Evolutionary conservation across 2,888 invertebrate species (phyloP).

Genomic region (Macrostomum cliftonense): DNA sequence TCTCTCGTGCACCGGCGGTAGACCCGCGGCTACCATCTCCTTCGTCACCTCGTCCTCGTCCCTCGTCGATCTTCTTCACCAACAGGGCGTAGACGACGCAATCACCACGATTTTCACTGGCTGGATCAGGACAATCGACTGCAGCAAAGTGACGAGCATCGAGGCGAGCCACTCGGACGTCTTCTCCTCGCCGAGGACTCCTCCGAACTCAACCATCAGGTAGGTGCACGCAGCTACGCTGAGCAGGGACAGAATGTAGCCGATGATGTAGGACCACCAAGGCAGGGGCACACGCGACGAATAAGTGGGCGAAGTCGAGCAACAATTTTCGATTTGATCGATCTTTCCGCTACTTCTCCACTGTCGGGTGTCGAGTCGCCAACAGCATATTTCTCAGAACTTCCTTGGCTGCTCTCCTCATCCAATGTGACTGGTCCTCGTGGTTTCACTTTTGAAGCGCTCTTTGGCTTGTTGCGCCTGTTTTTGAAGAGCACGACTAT

Average conservation of each 20-base stretch:
- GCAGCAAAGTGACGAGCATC: constrained; percentile 12
- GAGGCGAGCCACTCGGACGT: constrained; percentile 11
- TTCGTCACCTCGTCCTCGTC: constrained; percentile 14
- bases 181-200: constrained; percentile 6
- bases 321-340: no score
- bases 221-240: constrained; percentile 9
- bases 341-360: no score
- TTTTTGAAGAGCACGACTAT: constrained; percentile 39
- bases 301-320: no score
- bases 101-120: constrained; percentile 14
- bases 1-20: constrained; percentile 15
- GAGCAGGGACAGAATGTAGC: constrained; percentile 3
- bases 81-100: constrained; percentile 18
- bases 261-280: constrained; percentile 6
- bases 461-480: constrained; percentile 16
- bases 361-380: no score
- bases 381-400: no score
- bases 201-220: not conserved
- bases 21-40: constrained; percentile 9
- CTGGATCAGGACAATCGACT: constrained; percentile 12
- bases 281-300: constrained; percentile 1
- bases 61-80: constrained; percentile 17
- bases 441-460: no score
- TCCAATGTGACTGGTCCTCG: no score
- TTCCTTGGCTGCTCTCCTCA: no score